A percentile compares a stretch with the other conserved stretches of the same genome.
These are phyloP conservation scores for Karalla daura DNA, from an alignment of 2,797 vertebrate species.

Conservation along the genomic window DNA sequence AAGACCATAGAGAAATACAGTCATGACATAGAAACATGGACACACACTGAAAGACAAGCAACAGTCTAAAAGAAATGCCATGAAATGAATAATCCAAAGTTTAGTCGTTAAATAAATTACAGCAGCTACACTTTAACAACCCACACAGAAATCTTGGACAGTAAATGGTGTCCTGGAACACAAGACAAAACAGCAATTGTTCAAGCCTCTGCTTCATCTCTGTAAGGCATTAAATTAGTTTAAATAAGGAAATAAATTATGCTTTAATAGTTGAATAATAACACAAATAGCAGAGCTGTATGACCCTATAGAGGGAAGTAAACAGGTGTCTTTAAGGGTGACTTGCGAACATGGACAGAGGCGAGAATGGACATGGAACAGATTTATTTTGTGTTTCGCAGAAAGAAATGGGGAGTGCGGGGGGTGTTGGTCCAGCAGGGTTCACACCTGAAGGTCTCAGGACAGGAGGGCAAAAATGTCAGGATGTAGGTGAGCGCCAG, in stretches of 20 bases:
- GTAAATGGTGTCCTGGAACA: neutral
- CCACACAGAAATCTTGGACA: neutral
- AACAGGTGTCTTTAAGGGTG: slow-evolving; percentile 6
- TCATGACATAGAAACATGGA: neutral
- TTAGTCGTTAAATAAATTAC: neutral
- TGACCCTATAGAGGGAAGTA: slow-evolving; percentile 1
- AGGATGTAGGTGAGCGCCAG: neutral
- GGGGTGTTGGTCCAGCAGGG: slow-evolving; percentile 19
- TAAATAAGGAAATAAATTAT: too few species aligned
- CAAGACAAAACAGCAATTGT: neutral
- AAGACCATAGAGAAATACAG: neutral
- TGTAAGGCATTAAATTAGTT: too few species aligned
- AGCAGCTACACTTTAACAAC: neutral
- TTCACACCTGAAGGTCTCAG: slow-evolving; percentile 39
- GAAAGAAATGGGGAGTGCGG: neutral
- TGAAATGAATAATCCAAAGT: neutral
- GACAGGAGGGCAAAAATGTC: slow-evolving; percentile 10
- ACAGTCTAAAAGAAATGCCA: neutral
- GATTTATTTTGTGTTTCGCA: slow-evolving; percentile 20
- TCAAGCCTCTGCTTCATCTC: too few species aligned
- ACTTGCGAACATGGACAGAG: slow-evolving; percentile 27
- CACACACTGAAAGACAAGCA: neutral
- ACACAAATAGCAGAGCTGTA: neutral
- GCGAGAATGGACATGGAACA: slow-evolving; percentile 44
- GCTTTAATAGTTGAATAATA: neutral